These are phyloP conservation scores for Sinelater perroti DNA, from an alignment of 2,888 invertebrate species.

Conservation along the genomic window DNA sequence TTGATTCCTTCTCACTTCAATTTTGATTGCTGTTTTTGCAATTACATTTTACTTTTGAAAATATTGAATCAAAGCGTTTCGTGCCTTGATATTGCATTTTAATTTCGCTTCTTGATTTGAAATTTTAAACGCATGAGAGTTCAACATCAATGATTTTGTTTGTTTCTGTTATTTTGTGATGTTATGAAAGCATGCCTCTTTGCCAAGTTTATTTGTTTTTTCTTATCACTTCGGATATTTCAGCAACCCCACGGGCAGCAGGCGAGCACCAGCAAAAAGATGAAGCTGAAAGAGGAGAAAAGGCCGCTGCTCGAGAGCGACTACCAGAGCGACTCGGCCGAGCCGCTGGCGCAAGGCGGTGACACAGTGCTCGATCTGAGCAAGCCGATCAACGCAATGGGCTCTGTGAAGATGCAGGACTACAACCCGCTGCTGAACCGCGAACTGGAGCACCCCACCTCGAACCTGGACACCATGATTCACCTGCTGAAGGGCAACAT, in stretches of 20 bases:
- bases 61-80: too few relatives aligned
- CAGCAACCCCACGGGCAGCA: slow-evolving; percentile 22
- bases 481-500: slow-evolving; percentile 78
- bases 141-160: too few relatives aligned
- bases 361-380: slow-evolving; percentile 32
- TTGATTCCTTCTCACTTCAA: too few relatives aligned
- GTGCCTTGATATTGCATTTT: too few relatives aligned
- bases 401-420: slow-evolving; percentile 45
- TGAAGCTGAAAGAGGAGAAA: slow-evolving; percentile 73
- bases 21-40: too few relatives aligned
- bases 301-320: slow-evolving; percentile 70
- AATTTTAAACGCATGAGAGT: too few relatives aligned
- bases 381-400: slow-evolving; percentile 34
- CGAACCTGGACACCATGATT: slow-evolving; percentile 80
- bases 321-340: slow-evolving; percentile 49
- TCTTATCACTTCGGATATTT: slow-evolving; percentile 7
- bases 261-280: slow-evolving; percentile 28
- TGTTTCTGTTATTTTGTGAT: too few relatives aligned
- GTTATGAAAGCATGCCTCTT: too few relatives aligned
- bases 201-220: neutral
- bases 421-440: slow-evolving; percentile 74
- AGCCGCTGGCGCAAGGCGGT: slow-evolving; percentile 32
- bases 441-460: slow-evolving; percentile 79
- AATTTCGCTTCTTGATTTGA: too few relatives aligned
- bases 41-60: too few relatives aligned